Evolutionary conservation across 2,113 vertebrate species (phyloP), one percentile per base, ranked within the genome.

Genomic region (Pipra filicauda): DNA sequence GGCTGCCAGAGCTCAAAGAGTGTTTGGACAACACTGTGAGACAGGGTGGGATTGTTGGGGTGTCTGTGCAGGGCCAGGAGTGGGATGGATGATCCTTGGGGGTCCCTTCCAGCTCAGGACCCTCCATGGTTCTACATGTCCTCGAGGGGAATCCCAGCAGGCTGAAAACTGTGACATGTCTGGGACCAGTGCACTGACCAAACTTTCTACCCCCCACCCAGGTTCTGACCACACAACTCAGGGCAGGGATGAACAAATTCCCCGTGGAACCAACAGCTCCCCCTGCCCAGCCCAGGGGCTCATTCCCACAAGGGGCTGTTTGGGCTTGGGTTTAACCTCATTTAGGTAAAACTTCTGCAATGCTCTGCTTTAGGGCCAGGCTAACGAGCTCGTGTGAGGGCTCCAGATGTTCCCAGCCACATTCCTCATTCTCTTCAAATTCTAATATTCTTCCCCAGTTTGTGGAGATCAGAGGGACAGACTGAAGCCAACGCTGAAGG

Each of bases 11-110:
- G 35, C 72, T 69, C 46, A 44, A 22, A 62, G 21, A 15, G 31
- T 0, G 2, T 6, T 35, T 4, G 52, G 44, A 17, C 52, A 41
- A 0, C 0, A 0, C 28, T 39, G 1, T 33, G 18, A 75, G 62
- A 8, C 62, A 44, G 46, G 54, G 27, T 43, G 31, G 62, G 37
- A 33, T 44, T 69, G 12, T 37, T 52, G 73, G 64, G 73, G 46
- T 18, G 22, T 33, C 39, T 70, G 27, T 3, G 64, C 54, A 59
- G 44, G 46, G 7, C 7, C 31, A 15, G 37, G 28, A 0, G 35
- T 2, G 58, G 70, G 27, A 6, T 59, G 61, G 28, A 11, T 31
- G 55, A 23, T 15, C 27, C 20, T 4, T 1, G 18, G 6, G 24
- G 4, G 28, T 28, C 26, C 52, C 24, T 75, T 15, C 44, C 37